phyloP scores from a whole-genome alignment of 2,113 vertebrate species.

The Carlito syrichta region DNA sequence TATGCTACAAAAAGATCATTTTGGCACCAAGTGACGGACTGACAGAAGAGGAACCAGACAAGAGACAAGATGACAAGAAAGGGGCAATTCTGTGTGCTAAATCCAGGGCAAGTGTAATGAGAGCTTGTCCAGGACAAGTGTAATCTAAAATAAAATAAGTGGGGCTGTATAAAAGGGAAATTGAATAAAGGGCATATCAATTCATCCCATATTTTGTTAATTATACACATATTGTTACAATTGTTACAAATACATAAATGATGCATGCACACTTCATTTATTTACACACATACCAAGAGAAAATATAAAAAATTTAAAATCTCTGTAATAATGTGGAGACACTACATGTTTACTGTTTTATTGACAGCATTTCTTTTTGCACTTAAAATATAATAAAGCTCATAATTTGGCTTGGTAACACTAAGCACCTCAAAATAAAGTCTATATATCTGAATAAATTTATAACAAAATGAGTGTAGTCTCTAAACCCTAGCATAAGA shows the following conservation, averaged over 20 bases:
- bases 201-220: neutral
- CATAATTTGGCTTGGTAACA: neutral
- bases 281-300: neutral
- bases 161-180: neutral
- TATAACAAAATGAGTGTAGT: neutral
- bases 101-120: neutral
- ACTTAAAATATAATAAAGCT: neutral
- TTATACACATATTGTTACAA: neutral
- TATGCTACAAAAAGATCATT: neutral
- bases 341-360: neutral
- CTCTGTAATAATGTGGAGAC: neutral
- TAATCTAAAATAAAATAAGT: neutral
- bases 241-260: neutral
- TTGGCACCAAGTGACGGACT: neutral
- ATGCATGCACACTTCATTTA: neutral
- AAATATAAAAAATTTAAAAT: neutral
- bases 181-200: neutral
- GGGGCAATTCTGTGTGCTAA: rapidly evolving
- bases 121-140: neutral
- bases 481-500: neutral
- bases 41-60: neutral
- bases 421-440: neutral
- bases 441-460: neutral
- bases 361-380: neutral
- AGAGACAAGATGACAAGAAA: neutral